These are phyloP conservation scores for Antedon mediterranea DNA, from an alignment of 53 echinoderm and acorn worm species.

Conservation along the genomic window DNA sequence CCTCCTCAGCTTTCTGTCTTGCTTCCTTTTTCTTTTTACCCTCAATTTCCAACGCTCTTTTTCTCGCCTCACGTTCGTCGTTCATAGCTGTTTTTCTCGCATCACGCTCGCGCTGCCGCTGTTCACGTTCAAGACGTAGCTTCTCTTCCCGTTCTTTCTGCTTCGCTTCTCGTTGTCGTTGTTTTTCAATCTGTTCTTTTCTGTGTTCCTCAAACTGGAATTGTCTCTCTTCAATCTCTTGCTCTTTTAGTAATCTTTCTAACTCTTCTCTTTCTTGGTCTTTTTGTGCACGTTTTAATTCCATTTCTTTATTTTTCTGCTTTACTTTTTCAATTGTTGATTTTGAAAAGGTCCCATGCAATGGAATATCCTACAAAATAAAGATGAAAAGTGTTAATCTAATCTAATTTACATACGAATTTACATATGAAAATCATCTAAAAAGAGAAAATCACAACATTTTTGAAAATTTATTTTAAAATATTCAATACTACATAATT, in stretches of 20 bases:
- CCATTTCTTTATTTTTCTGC: neutral
- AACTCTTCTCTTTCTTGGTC: constrained; percentile 41
- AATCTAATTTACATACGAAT: neutral
- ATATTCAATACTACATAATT: too few relatives aligned
- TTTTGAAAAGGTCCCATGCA: constrained; percentile 48
- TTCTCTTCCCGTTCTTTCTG: neutral
- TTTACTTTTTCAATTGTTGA: constrained; percentile 25
- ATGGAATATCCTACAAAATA: constrained; percentile 21
- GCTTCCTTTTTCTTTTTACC: neutral
- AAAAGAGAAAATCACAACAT: too few relatives aligned
- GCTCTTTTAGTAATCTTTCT: constrained; percentile 44
- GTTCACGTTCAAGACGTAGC: neutral
- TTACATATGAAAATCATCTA: neutral
- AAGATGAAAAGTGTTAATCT: neutral
- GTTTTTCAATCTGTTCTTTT: constrained; percentile 5
- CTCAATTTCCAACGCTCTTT: constrained; percentile 22
- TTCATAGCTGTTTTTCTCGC: neutral
- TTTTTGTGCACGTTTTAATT: constrained; percentile 19
- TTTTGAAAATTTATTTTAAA: too few relatives aligned
- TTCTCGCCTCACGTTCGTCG: constrained; percentile 19
- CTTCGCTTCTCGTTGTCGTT: neutral
- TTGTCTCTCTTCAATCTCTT: constrained; percentile 22
- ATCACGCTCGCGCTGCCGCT: neutral
- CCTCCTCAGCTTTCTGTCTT: constrained; percentile 6
- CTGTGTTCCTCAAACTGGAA: constrained; percentile 27